These are phyloP conservation scores for Aldrovandia affinis DNA, from an alignment of 2,797 vertebrate species.

Conservation along the genomic window DNA sequence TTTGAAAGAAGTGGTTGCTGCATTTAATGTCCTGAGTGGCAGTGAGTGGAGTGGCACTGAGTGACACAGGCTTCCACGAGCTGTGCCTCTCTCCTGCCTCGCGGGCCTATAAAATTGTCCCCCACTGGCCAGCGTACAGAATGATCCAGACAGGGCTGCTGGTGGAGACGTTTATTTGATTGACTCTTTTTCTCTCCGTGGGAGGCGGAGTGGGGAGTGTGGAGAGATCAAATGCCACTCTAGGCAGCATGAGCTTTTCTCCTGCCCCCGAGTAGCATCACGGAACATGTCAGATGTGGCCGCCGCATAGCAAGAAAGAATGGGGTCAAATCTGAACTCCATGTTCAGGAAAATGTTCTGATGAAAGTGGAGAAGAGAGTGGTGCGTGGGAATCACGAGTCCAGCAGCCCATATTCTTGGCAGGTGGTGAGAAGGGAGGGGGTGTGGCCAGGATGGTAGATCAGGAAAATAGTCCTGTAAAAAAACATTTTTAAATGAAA, in stretches of 20 bases:
- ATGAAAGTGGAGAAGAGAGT: background rate
- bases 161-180: background rate
- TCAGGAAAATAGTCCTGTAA: too few species aligned
- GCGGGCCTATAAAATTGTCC: background rate
- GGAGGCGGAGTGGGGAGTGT: background rate
- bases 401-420: background rate
- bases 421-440: background rate
- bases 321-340: too few species aligned
- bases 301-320: too few species aligned
- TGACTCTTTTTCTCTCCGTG: background rate
- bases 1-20: background rate
- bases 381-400: background rate
- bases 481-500: background rate
- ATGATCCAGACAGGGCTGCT: background rate
- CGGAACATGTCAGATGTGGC: background rate
- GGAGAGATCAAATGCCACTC: background rate
- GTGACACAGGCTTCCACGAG: background rate
- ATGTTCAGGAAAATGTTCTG: background rate
- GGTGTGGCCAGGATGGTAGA: background rate
- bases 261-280: background rate
- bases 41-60: background rate
- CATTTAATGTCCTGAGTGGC: background rate
- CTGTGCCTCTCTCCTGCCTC: background rate
- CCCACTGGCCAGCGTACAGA: background rate
- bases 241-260: background rate